Base-by-base conservation (phyloP, 2,797 vertebrate species). In the Lophotriccus pileatus region DNA sequence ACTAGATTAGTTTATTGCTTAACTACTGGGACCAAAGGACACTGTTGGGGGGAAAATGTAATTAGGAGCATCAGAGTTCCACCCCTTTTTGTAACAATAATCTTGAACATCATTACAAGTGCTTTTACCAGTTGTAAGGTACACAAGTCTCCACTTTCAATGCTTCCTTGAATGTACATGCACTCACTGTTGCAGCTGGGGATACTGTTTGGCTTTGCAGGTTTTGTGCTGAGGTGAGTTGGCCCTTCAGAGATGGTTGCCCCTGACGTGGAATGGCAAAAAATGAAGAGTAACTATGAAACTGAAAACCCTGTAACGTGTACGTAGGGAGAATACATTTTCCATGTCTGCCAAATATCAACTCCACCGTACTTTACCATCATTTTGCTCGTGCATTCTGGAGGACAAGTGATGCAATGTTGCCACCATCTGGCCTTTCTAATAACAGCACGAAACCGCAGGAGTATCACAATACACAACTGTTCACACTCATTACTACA, bases 401-500 rank as follows among this genome's bases (percentile, higher is more conserved):
- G 13, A 59, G 17, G 6, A 80, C 36, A n/a, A 73, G 13, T 3
- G 10, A 64, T 22, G 41, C 46, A 83, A 69, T 63, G 72, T 49
- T 95, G 91, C 94, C 95, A 93, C 70, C 93, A 1, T 58, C 76
- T 93, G 95, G 77, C 36, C 24, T 82, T 56, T 77, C 84, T 78
- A 25, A 3, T 23, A 81, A 79, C 32, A 82, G n/a, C 39, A 60
- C 1, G 12, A 80, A 58, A 84, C 15, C 1, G 2, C 27, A 14
- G 0, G 0, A 78, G 21, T 12, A 58, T 14, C 66, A 23, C 8
- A 75, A 41, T 18, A 56, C 10, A 47, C 11, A 46, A 70, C 30
- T 20, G 34, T 47, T 73, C 52, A 64, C 30, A 14, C 4, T 44
- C 13, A 43, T 62, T 69, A 79, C 19, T 63, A 34, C 15, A 28